phyloP scores from a whole-genome alignment of 2,797 vertebrate genomes.

The Hypotaenidia philippensis region DNA sequence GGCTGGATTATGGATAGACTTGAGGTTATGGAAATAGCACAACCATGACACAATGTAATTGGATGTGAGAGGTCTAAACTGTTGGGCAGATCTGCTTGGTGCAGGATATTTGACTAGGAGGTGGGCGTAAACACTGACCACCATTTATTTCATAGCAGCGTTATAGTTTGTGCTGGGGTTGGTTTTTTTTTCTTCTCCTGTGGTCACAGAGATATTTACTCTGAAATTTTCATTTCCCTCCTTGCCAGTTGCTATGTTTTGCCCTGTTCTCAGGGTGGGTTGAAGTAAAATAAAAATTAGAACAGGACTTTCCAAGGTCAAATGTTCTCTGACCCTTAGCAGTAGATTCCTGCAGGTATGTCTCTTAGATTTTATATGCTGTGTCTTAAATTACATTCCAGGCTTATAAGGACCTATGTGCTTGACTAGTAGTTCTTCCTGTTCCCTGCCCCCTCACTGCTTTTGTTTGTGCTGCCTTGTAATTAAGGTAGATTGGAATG shows the following conservation, averaged over 20 bases:
- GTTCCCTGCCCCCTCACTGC: not conserved
- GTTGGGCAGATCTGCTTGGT: not conserved
- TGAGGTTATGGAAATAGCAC: rapidly evolving
- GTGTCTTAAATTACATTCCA: not conserved
- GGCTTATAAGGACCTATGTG: not conserved
- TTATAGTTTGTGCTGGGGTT: not conserved
- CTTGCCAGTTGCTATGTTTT: not conserved
- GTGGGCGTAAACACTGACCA: not conserved
- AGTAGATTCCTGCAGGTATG: not conserved
- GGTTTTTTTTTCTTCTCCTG: not conserved
- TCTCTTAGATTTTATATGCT: not conserved
- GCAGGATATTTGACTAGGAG: not conserved
- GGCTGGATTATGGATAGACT: not conserved
- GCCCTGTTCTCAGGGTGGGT: not conserved
- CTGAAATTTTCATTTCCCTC: not conserved
- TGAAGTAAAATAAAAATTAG: not conserved
- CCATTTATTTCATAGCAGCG: not conserved
- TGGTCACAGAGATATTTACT: not conserved
- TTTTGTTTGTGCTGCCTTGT: not conserved
- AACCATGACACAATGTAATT: not conserved
- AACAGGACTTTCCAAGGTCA: not conserved
- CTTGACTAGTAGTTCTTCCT: not conserved
- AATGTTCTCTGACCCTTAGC: not conserved
- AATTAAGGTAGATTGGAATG: not conserved
- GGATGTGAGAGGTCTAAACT: not conserved